A percentile compares a stretch with the other conserved stretches of the same genome.
Evolutionary conservation across 64 coral and sea anemone genomes (phyloP).

Genomic region (Acropora tenuis): DNA sequence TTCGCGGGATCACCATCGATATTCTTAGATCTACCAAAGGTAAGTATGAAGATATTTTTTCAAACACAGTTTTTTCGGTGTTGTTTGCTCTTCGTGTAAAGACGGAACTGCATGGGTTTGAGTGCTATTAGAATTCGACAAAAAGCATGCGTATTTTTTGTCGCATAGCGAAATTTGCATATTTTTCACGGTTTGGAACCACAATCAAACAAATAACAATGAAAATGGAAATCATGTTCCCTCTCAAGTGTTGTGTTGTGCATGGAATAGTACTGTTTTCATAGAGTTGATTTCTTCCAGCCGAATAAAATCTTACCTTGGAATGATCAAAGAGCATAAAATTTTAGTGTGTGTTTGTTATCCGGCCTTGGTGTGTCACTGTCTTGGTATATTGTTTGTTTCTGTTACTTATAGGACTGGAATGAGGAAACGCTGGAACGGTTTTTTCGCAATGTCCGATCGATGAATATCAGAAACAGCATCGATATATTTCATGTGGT

Average conservation of each 20-base stretch:
- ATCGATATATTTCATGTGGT: neutral
- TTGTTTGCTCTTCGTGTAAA: neutral
- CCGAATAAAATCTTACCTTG: too few species aligned
- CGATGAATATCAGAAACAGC: neutral
- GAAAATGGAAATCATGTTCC: too few species aligned
- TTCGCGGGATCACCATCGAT: neutral
- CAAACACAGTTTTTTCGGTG: neutral
- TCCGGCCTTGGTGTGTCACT: neutral
- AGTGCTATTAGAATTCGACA: too few species aligned
- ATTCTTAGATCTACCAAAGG: constrained; percentile 1
- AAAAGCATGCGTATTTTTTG: too few species aligned
- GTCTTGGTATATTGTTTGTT: neutral
- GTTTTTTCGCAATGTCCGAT: neutral
- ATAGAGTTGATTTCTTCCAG: too few species aligned
- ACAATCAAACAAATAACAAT: too few species aligned
- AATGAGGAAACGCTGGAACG: neutral
- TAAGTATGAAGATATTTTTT: neutral
- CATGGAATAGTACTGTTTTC: too few species aligned
- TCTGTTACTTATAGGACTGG: neutral
- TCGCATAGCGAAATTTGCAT: too few species aligned
- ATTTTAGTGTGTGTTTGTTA: neutral
- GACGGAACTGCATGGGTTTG: too few species aligned
- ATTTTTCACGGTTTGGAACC: too few species aligned
- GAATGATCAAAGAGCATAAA: neutral
- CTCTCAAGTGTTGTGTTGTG: too few species aligned